Evolutionary conservation across 2,797 vertebrate genomes (phyloP), one percentile per base, ranked within the genome.

Genomic region (Scolopax rusticola): DNA sequence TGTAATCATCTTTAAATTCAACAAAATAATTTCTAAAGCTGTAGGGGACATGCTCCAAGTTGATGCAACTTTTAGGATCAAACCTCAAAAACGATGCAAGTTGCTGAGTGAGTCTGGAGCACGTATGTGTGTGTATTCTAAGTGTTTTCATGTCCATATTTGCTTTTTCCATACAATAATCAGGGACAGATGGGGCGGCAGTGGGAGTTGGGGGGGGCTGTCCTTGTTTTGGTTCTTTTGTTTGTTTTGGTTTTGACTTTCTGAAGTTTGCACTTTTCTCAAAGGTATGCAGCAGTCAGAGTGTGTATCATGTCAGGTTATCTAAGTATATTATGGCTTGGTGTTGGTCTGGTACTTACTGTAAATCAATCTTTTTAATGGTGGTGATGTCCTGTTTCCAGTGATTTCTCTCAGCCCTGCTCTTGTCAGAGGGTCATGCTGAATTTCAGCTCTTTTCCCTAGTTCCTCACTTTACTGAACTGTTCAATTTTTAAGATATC

Each of bases 51-150:
- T 15, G 36, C 84, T 97, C 65, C 81, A 95, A 94, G 82, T 85
- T 94, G 94, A 82, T 94, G 54, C 61, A 85, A 93, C 84, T 96
- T 89, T 38, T 68, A 85, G 92, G 85, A 85, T 87, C 65, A 94
- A 69, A 77, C 41, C 56, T 90, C 63, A 65, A 9, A 63, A 67
- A 70, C 12, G 50, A 47, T 71, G 40, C 15, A 20, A 30, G 63
- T 51, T 91, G 53, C 74, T 60, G 47, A 81, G 45, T 4, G 70
- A 59, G 68, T 24, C 47, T 4, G 23, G 47, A 12, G 47, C 6
- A 7, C 5, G 45, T 9, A 20, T 24, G 47, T 8, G 47, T 24
- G 47, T 24, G 23, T 28, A 15, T 17, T 30, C 32, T 9, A 6
- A 56, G 18, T n/a, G 27, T 45, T 93, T 77, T 20, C 13, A 15